These are phyloP conservation scores for Noctua comes DNA, from an alignment of 2,888 invertebrate genomes.

Conservation along the genomic window DNA sequence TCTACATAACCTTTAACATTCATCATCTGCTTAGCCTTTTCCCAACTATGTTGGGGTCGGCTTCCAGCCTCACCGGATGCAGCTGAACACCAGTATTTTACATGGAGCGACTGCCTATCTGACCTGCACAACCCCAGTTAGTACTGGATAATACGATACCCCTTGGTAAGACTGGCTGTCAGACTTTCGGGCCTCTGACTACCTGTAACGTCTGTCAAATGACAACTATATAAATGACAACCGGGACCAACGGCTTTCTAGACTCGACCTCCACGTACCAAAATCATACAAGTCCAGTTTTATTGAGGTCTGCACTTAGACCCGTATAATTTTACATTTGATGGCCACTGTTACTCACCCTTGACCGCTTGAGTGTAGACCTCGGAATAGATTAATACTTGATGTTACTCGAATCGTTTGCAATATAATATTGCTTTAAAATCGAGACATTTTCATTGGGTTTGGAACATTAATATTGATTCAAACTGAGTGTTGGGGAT, in stretches of 20 bases:
- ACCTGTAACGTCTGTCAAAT: too few relatives aligned
- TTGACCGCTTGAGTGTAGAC: conserved; percentile 43
- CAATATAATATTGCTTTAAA: conserved; percentile 30
- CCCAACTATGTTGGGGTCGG: background rate
- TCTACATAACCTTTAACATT: too few relatives aligned
- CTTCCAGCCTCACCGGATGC: background rate
- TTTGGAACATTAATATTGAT: conserved; percentile 2
- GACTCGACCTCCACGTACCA: conserved; percentile 3
- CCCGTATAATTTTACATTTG: conserved; percentile 64
- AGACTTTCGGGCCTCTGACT: too few relatives aligned
- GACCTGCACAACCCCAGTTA: background rate
- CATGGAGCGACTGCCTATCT: background rate
- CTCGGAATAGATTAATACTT: conserved; percentile 44
- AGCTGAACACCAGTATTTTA: background rate
- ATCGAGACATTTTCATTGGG: conserved; percentile 35
- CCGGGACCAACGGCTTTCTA: background rate
- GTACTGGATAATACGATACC: background rate
- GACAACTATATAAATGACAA: too few relatives aligned
- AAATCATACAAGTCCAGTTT: conserved; percentile 53
- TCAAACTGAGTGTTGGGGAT: background rate
- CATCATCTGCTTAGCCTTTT: too few relatives aligned
- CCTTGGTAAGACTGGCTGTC: too few relatives aligned
- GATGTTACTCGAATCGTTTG: conserved; percentile 27
- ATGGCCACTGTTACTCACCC: conserved; percentile 53
- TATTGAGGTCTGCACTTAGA: conserved; percentile 62